Evolutionary conservation across 1,140 invertebrate genomes (phyloP).

Genomic region (Polypedilum vanderplanki): DNA sequence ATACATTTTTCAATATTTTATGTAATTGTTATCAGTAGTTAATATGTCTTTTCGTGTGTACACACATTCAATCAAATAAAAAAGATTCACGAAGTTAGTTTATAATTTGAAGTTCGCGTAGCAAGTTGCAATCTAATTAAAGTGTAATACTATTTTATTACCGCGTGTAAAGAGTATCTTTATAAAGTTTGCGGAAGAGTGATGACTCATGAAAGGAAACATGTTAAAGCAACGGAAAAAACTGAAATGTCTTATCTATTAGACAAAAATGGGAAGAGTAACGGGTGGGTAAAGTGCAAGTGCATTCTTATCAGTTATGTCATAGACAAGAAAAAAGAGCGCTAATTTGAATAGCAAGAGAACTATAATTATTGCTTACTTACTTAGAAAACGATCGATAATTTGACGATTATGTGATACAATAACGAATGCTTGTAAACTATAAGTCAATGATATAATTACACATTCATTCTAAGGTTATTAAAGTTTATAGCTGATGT

Average conservation of each 20-base stretch:
- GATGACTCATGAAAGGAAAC: neutral
- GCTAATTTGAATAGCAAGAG: neutral
- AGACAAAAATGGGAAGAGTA: neutral
- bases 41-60: too few species aligned
- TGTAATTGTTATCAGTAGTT: too few species aligned
- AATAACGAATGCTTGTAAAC: too few species aligned
- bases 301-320: neutral
- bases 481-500: too few species aligned
- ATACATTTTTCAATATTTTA: too few species aligned
- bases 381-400: too few species aligned
- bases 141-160: neutral
- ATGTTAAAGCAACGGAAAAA: neutral
- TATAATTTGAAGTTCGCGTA: neutral
- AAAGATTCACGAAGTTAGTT: neutral
- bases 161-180: neutral
- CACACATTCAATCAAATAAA: too few species aligned
- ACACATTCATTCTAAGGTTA: too few species aligned
- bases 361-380: neutral
- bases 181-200: neutral
- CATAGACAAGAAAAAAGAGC: neutral
- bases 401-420: too few species aligned
- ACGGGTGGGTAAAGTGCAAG: neutral
- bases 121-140: neutral
- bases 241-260: constrained; percentile 12
- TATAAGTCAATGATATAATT: too few species aligned